Evolutionary conservation across 2,113 vertebrate genomes (phyloP), one percentile per base, ranked within the genome.

Genomic region (Chaetorhynchus papuensis): DNA sequence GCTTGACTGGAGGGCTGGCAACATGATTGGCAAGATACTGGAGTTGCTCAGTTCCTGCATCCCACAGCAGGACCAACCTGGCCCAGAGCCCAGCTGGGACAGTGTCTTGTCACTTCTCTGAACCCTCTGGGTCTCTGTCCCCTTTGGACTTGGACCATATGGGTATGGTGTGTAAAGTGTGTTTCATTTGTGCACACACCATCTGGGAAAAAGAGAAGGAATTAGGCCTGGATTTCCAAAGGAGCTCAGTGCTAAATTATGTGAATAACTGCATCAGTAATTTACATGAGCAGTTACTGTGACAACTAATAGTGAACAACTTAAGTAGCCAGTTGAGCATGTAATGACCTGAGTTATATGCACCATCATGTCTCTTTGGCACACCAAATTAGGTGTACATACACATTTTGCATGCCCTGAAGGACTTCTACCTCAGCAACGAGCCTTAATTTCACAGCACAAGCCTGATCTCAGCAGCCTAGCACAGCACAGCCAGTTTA

Each of bases 251-350:
- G 94, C 79, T 81, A 81, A 92, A 94, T 96, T 86, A 95, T 24
- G 88, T 92, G 96, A 89, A 77, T 92, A 96, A 96, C 83, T 68
- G 90, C 83, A 93, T 78, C 76, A 0, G 44, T 96, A 95, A 96
- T 96, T 77, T 94, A 90, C 85, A 92, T 64, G 90, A 90, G 84
- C 94, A 96, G 94, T 96, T 96, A 92, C 96, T 96, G 96, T 97
- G 96, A 97, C 94, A 93, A 95, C 93, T 96, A 88, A 93, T 90
- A 90, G 75, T 70, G 85, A 92, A 88, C 20, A 56, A 89, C 90
- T 81, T 71, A 90, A 94, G 90, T 71, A 86, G 88, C 88, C 90
- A 78, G 96, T 52, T 95, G 68, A 96, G 92, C 94, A 71, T 93
- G 88, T 95, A 95, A 96, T 93, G 90, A 89, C 83, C 86, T 35